phyloP scores from a whole-genome alignment of 2,113 vertebrate species.

The Arvicanthis niloticus region DNA sequence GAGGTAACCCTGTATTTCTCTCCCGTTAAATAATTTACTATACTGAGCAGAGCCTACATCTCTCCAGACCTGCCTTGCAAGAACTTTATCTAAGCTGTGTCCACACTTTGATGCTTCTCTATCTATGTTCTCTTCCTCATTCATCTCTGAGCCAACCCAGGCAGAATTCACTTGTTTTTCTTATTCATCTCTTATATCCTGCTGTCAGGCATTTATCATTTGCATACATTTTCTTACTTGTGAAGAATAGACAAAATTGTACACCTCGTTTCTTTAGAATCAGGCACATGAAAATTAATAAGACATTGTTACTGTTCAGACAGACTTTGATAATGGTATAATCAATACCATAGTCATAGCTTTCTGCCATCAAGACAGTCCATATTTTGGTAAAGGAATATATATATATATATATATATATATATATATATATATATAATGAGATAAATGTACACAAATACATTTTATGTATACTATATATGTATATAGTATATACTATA shows the following conservation, averaged over 20 bases:
- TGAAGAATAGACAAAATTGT: neutral
- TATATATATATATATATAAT: no score
- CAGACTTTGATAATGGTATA: constrained; percentile 43
- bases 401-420: neutral
- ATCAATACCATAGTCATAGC: neutral
- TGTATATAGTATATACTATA: no score
- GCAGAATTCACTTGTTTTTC: neutral
- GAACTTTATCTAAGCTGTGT: neutral
- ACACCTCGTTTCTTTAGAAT: neutral
- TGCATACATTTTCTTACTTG: neutral
- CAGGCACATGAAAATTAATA: constrained; percentile 17
- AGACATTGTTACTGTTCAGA: neutral
- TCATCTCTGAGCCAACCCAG: neutral
- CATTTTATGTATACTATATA: no score
- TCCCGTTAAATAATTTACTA: neutral
- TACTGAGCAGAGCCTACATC: neutral
- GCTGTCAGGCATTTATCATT: neutral
- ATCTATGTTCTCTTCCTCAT: neutral
- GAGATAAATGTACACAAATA: no score
- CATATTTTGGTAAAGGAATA: constrained; percentile 46
- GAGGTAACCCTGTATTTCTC: neutral
- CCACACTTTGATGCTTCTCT: neutral
- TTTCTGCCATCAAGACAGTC: constrained; percentile 24
- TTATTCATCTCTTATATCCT: neutral
- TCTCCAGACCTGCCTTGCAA: neutral